Evolutionary conservation across 2,797 vertebrate genomes (phyloP).

Genomic region (Gobio occitaniae): DNA sequence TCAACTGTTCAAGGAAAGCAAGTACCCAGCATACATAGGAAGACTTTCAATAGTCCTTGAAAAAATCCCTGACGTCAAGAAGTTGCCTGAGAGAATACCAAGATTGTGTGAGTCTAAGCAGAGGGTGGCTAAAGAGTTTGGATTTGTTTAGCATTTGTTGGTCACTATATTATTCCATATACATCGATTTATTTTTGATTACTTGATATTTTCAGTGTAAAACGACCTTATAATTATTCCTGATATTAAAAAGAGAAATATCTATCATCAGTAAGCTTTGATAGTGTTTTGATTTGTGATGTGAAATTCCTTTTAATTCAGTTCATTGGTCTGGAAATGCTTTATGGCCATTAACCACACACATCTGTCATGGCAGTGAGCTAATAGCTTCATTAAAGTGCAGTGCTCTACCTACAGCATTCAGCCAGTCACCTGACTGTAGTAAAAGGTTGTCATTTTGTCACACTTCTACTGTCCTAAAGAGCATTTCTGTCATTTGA

Average conservation of each 20-base stretch:
- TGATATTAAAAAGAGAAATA: not conserved
- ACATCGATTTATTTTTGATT: not conserved
- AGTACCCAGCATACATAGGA: not conserved
- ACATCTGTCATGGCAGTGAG: conserved; percentile 33
- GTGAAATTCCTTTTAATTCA: conserved; percentile 29
- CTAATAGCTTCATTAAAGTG: conserved; percentile 52
- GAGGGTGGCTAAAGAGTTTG: not conserved
- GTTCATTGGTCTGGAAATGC: conserved; percentile 36
- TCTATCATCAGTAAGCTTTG: not conserved
- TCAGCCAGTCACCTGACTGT: conserved; percentile 9
- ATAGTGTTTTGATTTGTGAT: conserved; percentile 18
- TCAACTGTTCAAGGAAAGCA: not conserved
- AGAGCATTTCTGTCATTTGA: not conserved
- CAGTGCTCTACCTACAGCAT: not conserved
- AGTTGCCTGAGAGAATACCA: not conserved
- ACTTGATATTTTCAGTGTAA: not conserved
- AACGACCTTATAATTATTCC: not conserved
- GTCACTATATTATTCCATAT: not conserved
- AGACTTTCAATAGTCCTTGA: not conserved
- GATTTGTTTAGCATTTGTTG: not conserved
- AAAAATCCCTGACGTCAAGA: not conserved
- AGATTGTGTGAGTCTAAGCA: too few relatives aligned
- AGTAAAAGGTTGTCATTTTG: conserved; percentile 41
- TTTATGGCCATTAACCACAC: conserved; percentile 12
- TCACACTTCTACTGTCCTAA: conserved; percentile 3